Base-by-base conservation (phyloP, 2,888 invertebrate genomes). In the Agrotis exclamationis region DNA sequence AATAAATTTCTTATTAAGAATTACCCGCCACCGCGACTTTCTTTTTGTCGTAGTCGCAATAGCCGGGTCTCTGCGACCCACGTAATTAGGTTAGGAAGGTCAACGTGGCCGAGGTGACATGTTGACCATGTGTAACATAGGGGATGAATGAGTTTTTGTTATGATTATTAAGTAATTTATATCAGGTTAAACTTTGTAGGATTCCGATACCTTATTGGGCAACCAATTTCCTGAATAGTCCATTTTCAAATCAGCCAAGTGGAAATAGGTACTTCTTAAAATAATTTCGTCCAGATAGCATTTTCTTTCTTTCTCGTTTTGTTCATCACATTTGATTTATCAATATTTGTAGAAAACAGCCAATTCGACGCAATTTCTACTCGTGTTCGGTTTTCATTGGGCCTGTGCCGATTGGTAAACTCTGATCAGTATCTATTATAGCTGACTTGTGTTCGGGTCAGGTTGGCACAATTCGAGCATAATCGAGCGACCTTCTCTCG, bases 81-180 rank as follows among this genome's bases (percentile, higher is more conserved):
- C 56, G 82, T 86, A 86, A 86, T 86, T 86, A 86, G 74, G 75
- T 86, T 86, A 80, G 71, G 70, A 67, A 71, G 84, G 79, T 78
- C 79, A 78, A 57, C 70, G 62, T 54, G 65, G 57, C 28, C 60
- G 59, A 71, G 67, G 66, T 63, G 63, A 66, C 76, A 54, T 45
- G 74, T 69, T 77, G 73, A 80, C 83, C 85, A 78, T 62, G 72
- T 69, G 67, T 81, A 67, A 63, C 24, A 28, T 53, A 39, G 7
- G 14, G 1, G 20, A 20, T 13, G 45, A 6, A 33, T 11, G 4
- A n/a, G 66, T 70, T 74, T 65, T 72, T 20, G 45, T 39, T 39
- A 57, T 24, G 45, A 20, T 39, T 50, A 4, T 5, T 39, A 33
- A 7, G 14, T 45, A 14, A 13, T 22, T 56, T 53, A 47, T 33